Evolutionary conservation across 2,113 vertebrate species (phyloP).

Genomic region (Neogobius melanostomus): DNA sequence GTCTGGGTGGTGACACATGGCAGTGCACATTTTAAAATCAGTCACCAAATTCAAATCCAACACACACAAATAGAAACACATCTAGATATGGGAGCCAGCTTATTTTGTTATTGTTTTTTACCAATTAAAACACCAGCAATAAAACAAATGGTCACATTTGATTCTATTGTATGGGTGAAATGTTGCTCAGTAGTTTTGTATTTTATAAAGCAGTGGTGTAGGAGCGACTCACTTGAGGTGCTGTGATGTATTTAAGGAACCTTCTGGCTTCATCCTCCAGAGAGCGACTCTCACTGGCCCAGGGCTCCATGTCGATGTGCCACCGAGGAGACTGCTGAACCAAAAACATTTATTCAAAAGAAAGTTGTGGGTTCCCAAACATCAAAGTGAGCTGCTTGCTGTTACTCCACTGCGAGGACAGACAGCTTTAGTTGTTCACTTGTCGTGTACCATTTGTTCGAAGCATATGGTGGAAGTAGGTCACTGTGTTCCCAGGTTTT

Average conservation of each 20-base stretch:
- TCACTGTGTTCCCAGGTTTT: slow-evolving; percentile 44
- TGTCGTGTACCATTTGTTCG: slow-evolving; percentile 42
- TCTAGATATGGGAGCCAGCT: no score
- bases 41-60: no score
- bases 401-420: slow-evolving; percentile 34
- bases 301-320: slow-evolving; percentile 88
- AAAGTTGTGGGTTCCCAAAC: slow-evolving; percentile 19
- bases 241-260: slow-evolving; percentile 90
- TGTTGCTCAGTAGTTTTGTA: no score
- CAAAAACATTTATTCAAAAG: slow-evolving; percentile 2
- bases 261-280: slow-evolving; percentile 86
- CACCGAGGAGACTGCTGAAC: slow-evolving; percentile 80
- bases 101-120: no score
- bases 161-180: no score
- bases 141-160: no score
- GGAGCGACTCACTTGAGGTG: slow-evolving; percentile 80
- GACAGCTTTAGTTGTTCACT: slow-evolving; percentile 36
- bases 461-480: slow-evolving; percentile 44
- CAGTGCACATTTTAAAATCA: no score
- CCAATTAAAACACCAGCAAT: no score
- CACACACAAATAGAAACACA: no score
- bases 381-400: slow-evolving; percentile 44
- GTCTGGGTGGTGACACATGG: no score
- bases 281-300: slow-evolving; percentile 82
- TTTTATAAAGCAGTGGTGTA: background rate